Conservation (phyloP, 2,888 invertebrate species). For the Gryllus longicercus region DNA sequence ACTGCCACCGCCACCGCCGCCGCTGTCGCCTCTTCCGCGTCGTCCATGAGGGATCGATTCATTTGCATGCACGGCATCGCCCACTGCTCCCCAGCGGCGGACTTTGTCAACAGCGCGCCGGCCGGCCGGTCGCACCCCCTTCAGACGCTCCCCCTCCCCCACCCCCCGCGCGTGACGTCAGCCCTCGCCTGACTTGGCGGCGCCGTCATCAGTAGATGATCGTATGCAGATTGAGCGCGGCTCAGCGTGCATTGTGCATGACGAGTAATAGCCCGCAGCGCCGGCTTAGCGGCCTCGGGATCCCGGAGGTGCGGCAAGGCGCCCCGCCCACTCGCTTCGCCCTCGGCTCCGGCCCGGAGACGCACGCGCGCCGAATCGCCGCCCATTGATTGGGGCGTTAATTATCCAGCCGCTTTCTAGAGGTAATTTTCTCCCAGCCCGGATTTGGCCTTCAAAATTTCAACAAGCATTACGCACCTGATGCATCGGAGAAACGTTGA, state of each 20-base stretch:
- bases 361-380: background rate
- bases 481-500: too few relatives aligned
- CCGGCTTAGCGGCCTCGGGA: background rate
- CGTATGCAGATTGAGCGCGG: constrained; percentile 17
- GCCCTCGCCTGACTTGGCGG: background rate
- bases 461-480: too few relatives aligned
- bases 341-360: background rate
- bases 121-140: too few relatives aligned
- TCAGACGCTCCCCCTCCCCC: background rate
- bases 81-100: background rate
- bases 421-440: background rate
- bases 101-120: background rate
- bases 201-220: background rate
- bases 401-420: background rate
- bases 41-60: background rate
- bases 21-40: too few relatives aligned
- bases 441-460: background rate
- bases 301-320: background rate
- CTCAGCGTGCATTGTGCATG: constrained; percentile 17
- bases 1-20: too few relatives aligned
- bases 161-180: background rate
- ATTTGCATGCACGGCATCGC: background rate
- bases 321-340: background rate
- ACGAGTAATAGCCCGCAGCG: background rate
- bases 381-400: background rate